Evolutionary conservation across 2,797 vertebrate genomes (phyloP), one percentile per base, ranked within the genome.

Genomic region (Otus scops): DNA sequence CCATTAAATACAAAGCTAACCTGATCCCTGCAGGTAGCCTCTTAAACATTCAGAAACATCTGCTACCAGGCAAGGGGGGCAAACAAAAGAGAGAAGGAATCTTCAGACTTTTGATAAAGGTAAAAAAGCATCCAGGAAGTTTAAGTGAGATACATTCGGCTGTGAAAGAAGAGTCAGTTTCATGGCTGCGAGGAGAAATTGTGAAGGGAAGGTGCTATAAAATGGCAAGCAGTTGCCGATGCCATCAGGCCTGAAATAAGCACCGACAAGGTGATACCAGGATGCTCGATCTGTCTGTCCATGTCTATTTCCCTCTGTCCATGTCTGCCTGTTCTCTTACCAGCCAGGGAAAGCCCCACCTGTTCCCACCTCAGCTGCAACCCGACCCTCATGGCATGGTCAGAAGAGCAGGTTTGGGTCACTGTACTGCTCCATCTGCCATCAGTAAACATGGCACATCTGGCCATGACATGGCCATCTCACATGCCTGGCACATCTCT

Each of bases 1-100:
- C 26, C 28, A 22, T 47, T 70, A 88, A 86, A 86, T 27, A 75
- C 45, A 86, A 78, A 95, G 64, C 21, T 24, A 86, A 54, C 38
- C 9, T 0, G 0, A 43, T 84, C 34, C 59, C 45, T 56, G 41
- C 19, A 38, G n/a, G 36, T n/a, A 68, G 43, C 18, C 71, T 83
- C 56, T 83, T 70, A 30, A 6, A 41, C 28, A 53, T 77, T 69
- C 41, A 67, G 7, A 80, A 85, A 38, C 13, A 83, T 45, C 36
- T 70, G 60, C 30, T 68, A 45, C 13, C 28, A 81, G 61, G 21
- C 64, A 75, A 82, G n/a, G 13, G 3, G 26, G 3, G 4, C 13
- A 81, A 84, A 79, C 39, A 86, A 88, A 71, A 90, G 41, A 28
- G 4, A 77, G 45, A 64, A 68, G 10, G 4, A 81, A 38, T 21